A percentile compares a stretch with the other conserved stretches of the same genome.
phyloP scores from a whole-genome alignment of 2,113 vertebrate species.

The Protobothrops flavoviridis region DNA sequence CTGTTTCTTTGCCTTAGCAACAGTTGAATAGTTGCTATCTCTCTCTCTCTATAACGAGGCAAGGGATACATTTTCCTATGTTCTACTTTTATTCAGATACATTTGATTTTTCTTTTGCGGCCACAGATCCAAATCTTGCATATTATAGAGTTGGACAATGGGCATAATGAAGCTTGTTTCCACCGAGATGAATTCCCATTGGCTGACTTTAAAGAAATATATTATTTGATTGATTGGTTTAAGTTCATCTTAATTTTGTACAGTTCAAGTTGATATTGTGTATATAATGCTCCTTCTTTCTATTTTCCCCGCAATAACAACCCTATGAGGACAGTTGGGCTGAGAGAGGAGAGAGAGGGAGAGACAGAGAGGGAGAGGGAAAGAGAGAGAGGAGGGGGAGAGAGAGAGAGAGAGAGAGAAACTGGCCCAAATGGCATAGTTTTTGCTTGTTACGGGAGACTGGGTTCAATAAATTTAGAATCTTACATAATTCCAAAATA shows the following conservation, averaged over 20 bases:
- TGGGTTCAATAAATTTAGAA: conserved; percentile 52
- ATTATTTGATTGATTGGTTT: background rate
- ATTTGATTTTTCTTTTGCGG: conserved; percentile 1
- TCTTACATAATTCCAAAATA: background rate
- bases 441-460: conserved; percentile 45
- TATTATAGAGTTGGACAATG: background rate
- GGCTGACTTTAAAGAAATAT: background rate
- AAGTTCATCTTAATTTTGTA: background rate
- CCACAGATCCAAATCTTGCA: conserved; percentile 2
- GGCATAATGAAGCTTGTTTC: fast-evolving
- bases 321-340: background rate
- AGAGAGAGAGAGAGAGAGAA: too few relatives aligned
- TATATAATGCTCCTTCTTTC: background rate
- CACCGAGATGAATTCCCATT: background rate
- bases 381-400: fast-evolving
- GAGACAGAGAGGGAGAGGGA: fast-evolving
- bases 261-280: background rate
- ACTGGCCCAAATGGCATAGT: background rate
- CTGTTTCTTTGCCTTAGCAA: conserved; percentile 58
- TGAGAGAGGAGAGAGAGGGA: too few relatives aligned
- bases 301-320: background rate
- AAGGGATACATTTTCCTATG: background rate
- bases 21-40: conserved; percentile 47
- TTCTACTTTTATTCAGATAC: background rate
- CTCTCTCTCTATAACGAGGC: conserved; percentile 20